These are phyloP conservation scores for Platycnemis pennipes DNA, from an alignment of 2,888 invertebrate species.

Conservation along the genomic window DNA sequence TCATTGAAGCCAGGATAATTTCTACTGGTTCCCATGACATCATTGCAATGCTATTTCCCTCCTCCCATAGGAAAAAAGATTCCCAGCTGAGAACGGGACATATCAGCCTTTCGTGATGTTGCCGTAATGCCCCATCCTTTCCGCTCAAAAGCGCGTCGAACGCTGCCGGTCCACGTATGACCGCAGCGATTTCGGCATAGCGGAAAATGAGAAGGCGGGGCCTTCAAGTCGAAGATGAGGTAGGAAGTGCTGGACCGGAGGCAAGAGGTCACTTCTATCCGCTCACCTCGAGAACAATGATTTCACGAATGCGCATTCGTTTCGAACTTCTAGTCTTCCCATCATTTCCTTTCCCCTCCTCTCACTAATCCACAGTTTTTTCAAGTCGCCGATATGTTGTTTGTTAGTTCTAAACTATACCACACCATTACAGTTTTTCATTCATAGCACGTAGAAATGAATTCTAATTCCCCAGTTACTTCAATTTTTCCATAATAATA, in stretches of 20 bases:
- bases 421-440: no score
- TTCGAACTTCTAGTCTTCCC: conserved; percentile 1
- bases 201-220: conserved; percentile 34
- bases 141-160: conserved; percentile 26
- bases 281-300: conserved; percentile 45
- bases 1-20: neutral
- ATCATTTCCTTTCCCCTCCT: neutral
- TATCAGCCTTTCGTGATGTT: neutral
- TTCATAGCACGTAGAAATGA: no score
- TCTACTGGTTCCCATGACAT: neutral
- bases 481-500: no score
- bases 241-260: conserved; percentile 1
- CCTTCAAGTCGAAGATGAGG: conserved; percentile 14
- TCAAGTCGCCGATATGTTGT: neutral
- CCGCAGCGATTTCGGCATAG: conserved; percentile 46
- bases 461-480: no score
- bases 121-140: conserved; percentile 23
- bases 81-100: neutral
- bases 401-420: no score
- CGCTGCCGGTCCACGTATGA: conserved; percentile 41
- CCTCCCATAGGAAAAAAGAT: neutral
- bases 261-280: conserved; percentile 44
- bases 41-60: neutral
- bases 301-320: neutral
- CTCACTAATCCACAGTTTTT: neutral